Evolutionary conservation across 2,888 invertebrate species (phyloP), one percentile per base, ranked within the genome.

Genomic region (Catocala fraxini): DNA sequence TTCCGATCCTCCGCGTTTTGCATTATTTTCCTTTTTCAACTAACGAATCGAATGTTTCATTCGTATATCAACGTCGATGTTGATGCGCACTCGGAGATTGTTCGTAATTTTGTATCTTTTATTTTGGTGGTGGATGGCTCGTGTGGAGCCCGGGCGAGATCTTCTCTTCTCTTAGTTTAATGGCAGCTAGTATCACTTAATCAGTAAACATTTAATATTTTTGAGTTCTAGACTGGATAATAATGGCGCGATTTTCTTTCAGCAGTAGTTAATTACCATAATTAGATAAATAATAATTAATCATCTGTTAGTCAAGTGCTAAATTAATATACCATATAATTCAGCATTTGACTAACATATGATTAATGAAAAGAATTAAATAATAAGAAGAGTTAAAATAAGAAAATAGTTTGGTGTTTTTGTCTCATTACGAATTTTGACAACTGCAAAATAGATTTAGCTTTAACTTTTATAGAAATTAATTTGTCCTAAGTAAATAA

Each of bases 11-110:
- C 83, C 78, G 86, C 84, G 85, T 89, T 92, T 90, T 89, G 86
- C 87, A 91, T 91, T 89, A 89, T 89, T 91, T 88, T 87, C 82
- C 88, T 92, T 89, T 89, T 89, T 84, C 79, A 81, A 84, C 90
- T 90, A 91, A 90, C 91, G 91, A 92, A 93, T 92, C 85, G 89
- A 88, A 89, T 86, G 88, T 89, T 90, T 86, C 85, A 83, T 86
- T 86, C 84, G 83, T 84, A 83, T 88, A 88, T 81, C 85, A 83
- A 84, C 83, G 83, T 82, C 81, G 85, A 84, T 84, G 81, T 81
- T 80, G 81, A 81, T 77, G 77, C 77, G 72, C 79, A 77, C 74
- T 78, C 74, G 76, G 71, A 70, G 70, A 76, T 77, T 64, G 70
- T 70, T 76, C 60, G 63, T 59, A 63, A 64, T 59, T 72, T 77